Conservation (phyloP, 2,888 invertebrate species). For the Cinara cedri region DNA sequence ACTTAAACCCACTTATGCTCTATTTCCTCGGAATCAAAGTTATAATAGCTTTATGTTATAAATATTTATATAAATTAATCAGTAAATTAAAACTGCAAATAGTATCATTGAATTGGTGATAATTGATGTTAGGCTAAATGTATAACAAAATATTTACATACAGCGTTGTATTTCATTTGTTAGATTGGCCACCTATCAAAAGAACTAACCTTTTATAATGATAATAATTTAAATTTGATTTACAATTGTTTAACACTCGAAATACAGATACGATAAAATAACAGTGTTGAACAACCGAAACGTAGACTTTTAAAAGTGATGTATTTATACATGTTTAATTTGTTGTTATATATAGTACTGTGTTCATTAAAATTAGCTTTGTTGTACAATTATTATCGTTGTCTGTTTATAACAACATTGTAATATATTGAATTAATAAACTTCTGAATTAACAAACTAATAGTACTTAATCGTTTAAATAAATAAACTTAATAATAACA, state of each 20-base stretch:
- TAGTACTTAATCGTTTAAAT: not conserved
- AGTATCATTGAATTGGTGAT: too few species aligned
- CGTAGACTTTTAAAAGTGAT: too few species aligned
- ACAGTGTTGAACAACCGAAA: too few species aligned
- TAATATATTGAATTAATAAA: not conserved
- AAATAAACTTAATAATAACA: conserved; percentile 6
- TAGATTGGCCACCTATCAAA: not conserved
- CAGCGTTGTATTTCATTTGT: not conserved
- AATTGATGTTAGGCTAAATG: not conserved
- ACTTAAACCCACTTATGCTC: too few species aligned
- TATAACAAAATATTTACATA: not conserved
- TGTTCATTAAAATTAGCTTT: conserved; percentile 2
- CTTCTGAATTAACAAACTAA: not conserved
- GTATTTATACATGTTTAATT: conserved; percentile 4
- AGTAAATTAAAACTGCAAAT: too few species aligned
- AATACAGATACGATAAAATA: too few species aligned
- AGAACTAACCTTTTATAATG: not conserved
- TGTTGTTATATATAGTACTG: not conserved
- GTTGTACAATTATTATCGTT: not conserved
- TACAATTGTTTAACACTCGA: conserved; percentile 19
- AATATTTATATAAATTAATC: too few species aligned
- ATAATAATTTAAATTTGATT: conserved; percentile 10
- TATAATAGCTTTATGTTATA: too few species aligned
- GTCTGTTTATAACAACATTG: not conserved
- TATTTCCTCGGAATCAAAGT: too few species aligned